Conservation (phyloP, 2,888 invertebrate species). For the Plutella xylostella region DNA sequence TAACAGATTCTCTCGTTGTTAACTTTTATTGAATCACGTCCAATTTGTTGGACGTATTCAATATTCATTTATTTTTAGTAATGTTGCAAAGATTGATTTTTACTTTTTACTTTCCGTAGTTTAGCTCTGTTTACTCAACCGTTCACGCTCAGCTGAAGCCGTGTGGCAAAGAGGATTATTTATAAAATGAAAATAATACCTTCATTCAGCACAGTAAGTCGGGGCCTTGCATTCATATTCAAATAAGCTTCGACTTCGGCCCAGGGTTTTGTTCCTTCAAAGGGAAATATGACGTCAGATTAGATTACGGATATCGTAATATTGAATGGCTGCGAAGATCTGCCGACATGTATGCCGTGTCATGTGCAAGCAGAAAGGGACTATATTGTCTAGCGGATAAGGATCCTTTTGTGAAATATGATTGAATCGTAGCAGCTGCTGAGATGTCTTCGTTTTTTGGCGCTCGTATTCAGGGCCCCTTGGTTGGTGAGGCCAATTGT, state of each 20-base stretch:
- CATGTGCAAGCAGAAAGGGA: too few relatives aligned
- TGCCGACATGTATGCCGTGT: too few relatives aligned
- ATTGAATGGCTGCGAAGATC: too few relatives aligned
- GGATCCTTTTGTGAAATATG: too few relatives aligned
- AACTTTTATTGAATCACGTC: background rate
- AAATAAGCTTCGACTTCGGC: constrained; percentile 8
- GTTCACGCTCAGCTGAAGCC: background rate
- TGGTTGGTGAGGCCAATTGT: too few relatives aligned
- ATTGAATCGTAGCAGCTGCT: too few relatives aligned
- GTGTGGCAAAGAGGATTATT: background rate
- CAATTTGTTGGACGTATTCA: background rate
- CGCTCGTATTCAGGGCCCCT: too few relatives aligned
- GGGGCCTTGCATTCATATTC: constrained; percentile 6
- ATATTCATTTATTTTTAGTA: background rate
- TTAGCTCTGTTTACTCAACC: background rate
- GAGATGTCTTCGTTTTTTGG: too few relatives aligned
- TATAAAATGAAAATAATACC: constrained; percentile 7
- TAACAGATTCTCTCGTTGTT: constrained; percentile 6
- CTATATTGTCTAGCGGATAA: too few relatives aligned
- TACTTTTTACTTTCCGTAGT: background rate
- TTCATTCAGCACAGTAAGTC: background rate
- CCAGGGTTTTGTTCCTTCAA: background rate
- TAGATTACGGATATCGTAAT: too few relatives aligned
- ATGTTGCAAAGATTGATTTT: background rate
- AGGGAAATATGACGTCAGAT: too few relatives aligned